These are phyloP conservation scores for Ennomos quercinarius DNA, from an alignment of 2,888 invertebrate species.

Conservation along the genomic window DNA sequence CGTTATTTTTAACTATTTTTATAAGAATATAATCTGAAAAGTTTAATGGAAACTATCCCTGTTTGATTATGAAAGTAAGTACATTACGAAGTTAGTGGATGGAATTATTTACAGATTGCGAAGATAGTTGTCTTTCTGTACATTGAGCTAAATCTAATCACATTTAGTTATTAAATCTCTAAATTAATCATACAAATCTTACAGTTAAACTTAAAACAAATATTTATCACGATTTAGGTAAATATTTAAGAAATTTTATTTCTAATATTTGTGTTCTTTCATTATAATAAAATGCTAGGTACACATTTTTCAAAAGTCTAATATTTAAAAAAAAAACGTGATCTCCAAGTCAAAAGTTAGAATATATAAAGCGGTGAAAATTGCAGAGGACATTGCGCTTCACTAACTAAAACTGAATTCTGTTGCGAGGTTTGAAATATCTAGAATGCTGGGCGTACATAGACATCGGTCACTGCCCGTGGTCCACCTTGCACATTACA, in stretches of 20 bases:
- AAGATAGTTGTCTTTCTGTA: slow-evolving; percentile 55
- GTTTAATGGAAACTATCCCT: slow-evolving; percentile 2
- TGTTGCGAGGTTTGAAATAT: too few species aligned
- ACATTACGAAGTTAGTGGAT: slow-evolving; percentile 37
- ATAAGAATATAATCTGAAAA: neutral
- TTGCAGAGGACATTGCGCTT: too few species aligned
- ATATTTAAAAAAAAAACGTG: too few species aligned
- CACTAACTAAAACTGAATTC: too few species aligned
- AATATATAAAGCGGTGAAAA: too few species aligned
- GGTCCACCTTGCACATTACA: too few species aligned
- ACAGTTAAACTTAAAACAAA: slow-evolving; percentile 45
- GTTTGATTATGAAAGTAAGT: slow-evolving; percentile 20
- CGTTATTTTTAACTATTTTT: too few species aligned
- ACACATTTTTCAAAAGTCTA: too few species aligned
- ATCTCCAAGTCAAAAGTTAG: too few species aligned
- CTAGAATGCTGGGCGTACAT: too few species aligned
- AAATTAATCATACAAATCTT: neutral
- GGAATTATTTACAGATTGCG: slow-evolving; percentile 45
- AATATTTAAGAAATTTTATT: slow-evolving; percentile 25
- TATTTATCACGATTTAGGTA: slow-evolving; percentile 60
- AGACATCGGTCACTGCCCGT: too few species aligned
- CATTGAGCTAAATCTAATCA: slow-evolving; percentile 56
- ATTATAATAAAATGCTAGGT: slow-evolving; percentile 12
- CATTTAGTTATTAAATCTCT: slow-evolving; percentile 25
- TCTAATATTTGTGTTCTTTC: slow-evolving; percentile 6